Evolutionary conservation across 2,113 vertebrate species (phyloP), one percentile per base, ranked within the genome.

Genomic region (Sylvietta virens): DNA sequence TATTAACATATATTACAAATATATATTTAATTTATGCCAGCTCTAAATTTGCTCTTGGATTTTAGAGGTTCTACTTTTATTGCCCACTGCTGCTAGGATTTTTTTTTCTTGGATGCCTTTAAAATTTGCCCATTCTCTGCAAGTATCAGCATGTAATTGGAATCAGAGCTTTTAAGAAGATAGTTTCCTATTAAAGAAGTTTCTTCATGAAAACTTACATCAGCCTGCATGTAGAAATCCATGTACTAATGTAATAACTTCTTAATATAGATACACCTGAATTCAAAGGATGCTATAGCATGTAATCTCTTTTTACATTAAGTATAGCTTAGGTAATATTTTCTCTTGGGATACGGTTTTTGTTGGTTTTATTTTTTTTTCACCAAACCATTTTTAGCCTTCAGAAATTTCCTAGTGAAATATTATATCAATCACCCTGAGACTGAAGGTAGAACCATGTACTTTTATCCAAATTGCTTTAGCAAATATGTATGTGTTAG

Each of bases 231-330:
- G 74, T 81, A 79, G 76, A 77, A 91, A 90, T 83, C 51, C 67
- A 62, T 53, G 64, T 51, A 74, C 67, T 86, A 94, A 78, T 1
- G 2, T 86, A 90, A 94, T 82, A 92, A 86, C 72, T 88, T 95
- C 94, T 81, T 94, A 95, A 96, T 94, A 93, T 88, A 96, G 94
- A 91, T 57, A 56, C 76, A 92, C 20, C 82, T 94, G 67, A 94
- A 93, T 92, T 96, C 72, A 86, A 93, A 90, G 71, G 87, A 73
- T 88, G 50, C 31, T 86, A 56, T 83, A 93, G n/a, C 67, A 94
- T 95, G 58, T 88, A 87, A 94, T 96, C 82, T 85, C 54, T 94
- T 92, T 87, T 66, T 78, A 77, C 56, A 77, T 90, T 95, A 95
- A 96, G 47, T 95, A 88, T 86, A 96, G 44, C 71, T 82, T 94